Base-by-base conservation (phyloP, 2,888 invertebrate genomes). In the Spatulosminthurus flaviceps region DNA sequence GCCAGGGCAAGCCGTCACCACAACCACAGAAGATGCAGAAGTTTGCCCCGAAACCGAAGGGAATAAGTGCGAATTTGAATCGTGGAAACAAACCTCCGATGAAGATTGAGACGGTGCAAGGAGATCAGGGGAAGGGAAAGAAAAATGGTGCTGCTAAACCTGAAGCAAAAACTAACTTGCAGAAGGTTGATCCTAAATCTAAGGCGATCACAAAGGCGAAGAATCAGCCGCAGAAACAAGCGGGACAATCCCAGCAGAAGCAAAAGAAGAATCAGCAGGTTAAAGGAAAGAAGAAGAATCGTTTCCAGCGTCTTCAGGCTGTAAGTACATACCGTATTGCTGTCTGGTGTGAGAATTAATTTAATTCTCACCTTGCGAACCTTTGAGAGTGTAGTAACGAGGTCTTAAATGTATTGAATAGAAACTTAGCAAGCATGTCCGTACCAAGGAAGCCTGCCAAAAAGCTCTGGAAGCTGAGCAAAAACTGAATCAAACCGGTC, bases 381-480 rank as follows among this genome's bases (percentile, higher is more conserved):
- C n/a, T n/a, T n/a, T n/a, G n/a, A n/a, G n/a, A n/a, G n/a, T n/a
- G n/a, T n/a, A n/a, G n/a, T n/a, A n/a, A n/a, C n/a, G n/a, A n/a
- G n/a, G n/a, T n/a, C n/a, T n/a, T n/a, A n/a, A n/a, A n/a, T n/a
- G 4, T 51, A 2, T n/a, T 51, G 9, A 64, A 19, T 41, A 78
- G 78, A 71, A 41, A 78, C 61, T 78, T 19, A 66, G 61, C 24
- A 41, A 64, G 21, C 1, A 29, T 7, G 71, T 61, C 11, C 73
- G 83, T 13, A 79, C 83, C 1, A 81, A 82, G 42, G 80, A 79
- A 24, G 78, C 80, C 1, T 82, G 83, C 51, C 80, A 83, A 19
- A 77, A 80, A 42, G 85, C 85, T 22, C 69, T 83, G 13, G 81
- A 82, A 67, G 79, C 81, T 16, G 85, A 85, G 41, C 77, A 83